These are phyloP conservation scores for Tangara arthus DNA, from an alignment of 2,797 vertebrate species.

Conservation along the genomic window DNA sequence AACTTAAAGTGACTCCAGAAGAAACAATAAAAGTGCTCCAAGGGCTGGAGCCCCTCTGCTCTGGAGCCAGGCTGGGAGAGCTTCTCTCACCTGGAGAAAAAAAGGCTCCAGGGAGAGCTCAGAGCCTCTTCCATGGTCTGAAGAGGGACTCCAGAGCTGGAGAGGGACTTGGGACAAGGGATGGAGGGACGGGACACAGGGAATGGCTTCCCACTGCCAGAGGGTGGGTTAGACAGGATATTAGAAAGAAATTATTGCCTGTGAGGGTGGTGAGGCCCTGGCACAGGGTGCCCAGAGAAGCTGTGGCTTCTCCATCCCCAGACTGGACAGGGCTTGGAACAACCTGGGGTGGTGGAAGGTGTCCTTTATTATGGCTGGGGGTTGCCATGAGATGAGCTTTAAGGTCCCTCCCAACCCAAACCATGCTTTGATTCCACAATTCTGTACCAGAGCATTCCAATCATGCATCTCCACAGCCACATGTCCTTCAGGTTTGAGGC, in stretches of 20 bases:
- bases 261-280: neutral
- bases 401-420: neutral
- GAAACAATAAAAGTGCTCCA: fast-evolving
- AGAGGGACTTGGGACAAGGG: neutral
- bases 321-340: neutral
- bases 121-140: fast-evolving
- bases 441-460: neutral
- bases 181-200: neutral
- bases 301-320: neutral
- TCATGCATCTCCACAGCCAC: neutral
- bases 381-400: no score
- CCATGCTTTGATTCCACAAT: neutral
- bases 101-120: neutral
- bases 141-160: neutral
- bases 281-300: neutral
- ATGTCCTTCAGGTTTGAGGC: neutral
- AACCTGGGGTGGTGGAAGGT: neutral
- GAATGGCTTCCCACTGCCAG: neutral
- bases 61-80: neutral
- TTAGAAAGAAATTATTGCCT: fast-evolving
- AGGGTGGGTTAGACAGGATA: no score
- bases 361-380: fast-evolving
- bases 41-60: neutral
- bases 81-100: neutral
- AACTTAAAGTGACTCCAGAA: fast-evolving